Base-by-base conservation (phyloP, 2,113 vertebrate genomes). In the Cygnus atratus region DNA sequence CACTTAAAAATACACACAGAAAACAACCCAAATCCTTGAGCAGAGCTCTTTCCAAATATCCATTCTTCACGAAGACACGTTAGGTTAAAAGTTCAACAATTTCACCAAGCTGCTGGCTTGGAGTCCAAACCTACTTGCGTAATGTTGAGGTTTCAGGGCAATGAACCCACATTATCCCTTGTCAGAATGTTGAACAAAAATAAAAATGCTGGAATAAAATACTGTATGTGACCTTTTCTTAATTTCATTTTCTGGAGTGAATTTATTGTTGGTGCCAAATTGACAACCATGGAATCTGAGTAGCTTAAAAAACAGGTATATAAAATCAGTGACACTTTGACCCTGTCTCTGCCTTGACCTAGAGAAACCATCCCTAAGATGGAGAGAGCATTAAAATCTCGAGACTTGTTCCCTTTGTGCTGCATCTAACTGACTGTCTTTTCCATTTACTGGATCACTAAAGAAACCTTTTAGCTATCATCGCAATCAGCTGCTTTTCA, bases 11-110 rank as follows among this genome's bases (percentile, higher is more conserved):
- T 82, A 90, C 61, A 88, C 80, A 79, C 13, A 89, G 82, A 94
- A 92, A 93, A 81, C 68, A 92, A 88, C 54, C 44, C 52, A 44
- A 91, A 68, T 83, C 65, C 67, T 95, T 41, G 13, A 90, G 48
- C 76, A 90, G 78, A 84, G 79, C 55, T 93, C 80, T 75, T 82
- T 94, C 93, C 90, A 96, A 92, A 95, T 75, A 94, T 67, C 82
- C 66, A 88, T 97, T 94, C 83, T 95, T 96, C 89, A 89, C 77
- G 77, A 93, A 96, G 95, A 95, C 84, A 58, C 12, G n/a, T 91
- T 91, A 88, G 95, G 95, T 96, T 97, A 96, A 97, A 97, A 97
- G 97, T 96, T 96, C 95, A 97, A 73, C 82, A 72, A 50, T 92
- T 96, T 94, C 57, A 91, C 91, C 87, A 92, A 80, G 65, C 84